These are phyloP conservation scores for Trissolcus japonicus DNA, from an alignment of 2,888 invertebrate species.

Conservation along the genomic window DNA sequence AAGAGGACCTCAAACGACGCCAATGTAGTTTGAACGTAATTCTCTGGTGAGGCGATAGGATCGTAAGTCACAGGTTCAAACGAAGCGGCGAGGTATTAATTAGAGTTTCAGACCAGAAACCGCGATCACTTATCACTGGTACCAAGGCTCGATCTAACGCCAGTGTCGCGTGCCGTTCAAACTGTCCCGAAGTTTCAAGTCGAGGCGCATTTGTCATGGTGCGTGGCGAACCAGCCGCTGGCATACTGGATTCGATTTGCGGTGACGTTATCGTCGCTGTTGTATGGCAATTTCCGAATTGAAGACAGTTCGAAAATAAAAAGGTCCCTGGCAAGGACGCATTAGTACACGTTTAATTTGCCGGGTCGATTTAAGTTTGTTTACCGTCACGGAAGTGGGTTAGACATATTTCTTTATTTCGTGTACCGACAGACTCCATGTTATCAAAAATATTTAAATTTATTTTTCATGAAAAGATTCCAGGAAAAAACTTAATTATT, in stretches of 20 bases:
- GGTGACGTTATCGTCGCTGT: constrained; percentile 54
- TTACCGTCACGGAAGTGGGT: no score
- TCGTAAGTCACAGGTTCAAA: constrained; percentile 75
- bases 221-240: constrained; percentile 51
- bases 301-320: constrained; percentile 33
- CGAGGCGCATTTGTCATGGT: constrained; percentile 57
- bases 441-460: no score
- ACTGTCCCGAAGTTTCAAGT: constrained; percentile 59
- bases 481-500: no score
- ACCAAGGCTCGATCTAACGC: constrained; percentile 62
- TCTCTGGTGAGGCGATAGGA: constrained; percentile 68
- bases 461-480: no score
- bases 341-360: constrained; percentile 1
- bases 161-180: constrained; percentile 56
- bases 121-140: constrained; percentile 75
- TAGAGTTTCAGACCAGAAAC: constrained; percentile 73
- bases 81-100: constrained; percentile 75
- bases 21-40: constrained; percentile 70
- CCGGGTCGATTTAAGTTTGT: no score
- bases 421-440: no score
- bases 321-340: no score
- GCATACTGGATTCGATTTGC: constrained; percentile 56
- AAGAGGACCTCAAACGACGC: constrained; percentile 67
- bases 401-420: no score
- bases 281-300: constrained; percentile 46